Evolutionary conservation across 2,888 invertebrate genomes (phyloP), one percentile per base, ranked within the genome.

Genomic region (Leptarthrus brevirostris): DNA sequence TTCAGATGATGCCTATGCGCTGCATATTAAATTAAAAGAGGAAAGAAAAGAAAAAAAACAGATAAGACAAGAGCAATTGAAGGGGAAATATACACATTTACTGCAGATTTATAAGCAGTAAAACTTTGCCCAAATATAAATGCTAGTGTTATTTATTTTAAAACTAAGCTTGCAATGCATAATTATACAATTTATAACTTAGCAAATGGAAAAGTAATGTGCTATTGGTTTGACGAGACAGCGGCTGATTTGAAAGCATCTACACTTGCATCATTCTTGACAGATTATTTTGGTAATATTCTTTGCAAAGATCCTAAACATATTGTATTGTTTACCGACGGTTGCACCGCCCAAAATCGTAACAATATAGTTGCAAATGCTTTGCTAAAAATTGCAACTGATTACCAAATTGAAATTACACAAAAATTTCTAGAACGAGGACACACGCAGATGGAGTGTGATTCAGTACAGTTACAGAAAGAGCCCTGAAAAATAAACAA

Each of bases 261-360:
- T n/a, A n/a, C n/a, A n/a, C n/a, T n/a, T n/a, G n/a, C n/a, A n/a
- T n/a, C n/a, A n/a, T n/a, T n/a, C n/a, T 14, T 47, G n/a, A 47
- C 16, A 47, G 10, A 47, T 16, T 47, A 16, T 47, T 14, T 47
- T n/a, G 16, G 16, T 5, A 47, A n/a, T 14, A 47, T 16, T 47
- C 47, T 47, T n/a, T 5, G 14, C 47, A 47, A 47, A 16, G 3
- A 47, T n/a, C 47, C 16, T 6, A 14, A 14, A 61, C 20, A 24
- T 20, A 66, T 66, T n/a, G 47, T 66, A 47, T 26, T 66, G n/a
- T 66, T 47, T 26, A 24, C 20, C 47, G 49, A 66, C 49, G 66
- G 2, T 18, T 66, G 47, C 44, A 24, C 66, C 18, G 16, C 40
- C 5, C 47, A 44, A 47, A 66, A 66, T 26, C 40, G 49, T 0